Evolutionary conservation across 2,888 invertebrate genomes (phyloP).

Genomic region (Drosophila rellima): DNA sequence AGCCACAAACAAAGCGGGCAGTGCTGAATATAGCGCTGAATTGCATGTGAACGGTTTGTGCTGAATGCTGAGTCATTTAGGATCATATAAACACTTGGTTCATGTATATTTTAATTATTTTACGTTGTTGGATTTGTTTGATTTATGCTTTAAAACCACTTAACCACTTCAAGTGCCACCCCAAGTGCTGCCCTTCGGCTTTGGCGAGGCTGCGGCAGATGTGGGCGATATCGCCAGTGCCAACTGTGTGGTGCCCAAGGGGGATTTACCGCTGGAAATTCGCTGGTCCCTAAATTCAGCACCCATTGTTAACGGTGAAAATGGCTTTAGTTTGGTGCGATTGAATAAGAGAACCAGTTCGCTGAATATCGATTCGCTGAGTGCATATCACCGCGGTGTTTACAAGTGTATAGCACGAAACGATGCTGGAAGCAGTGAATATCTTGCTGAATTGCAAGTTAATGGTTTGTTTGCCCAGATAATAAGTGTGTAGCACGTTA

Average conservation of each 20-base stretch:
- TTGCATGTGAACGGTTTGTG: conserved; percentile 88
- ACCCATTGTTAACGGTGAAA: conserved; percentile 85
- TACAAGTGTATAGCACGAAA: conserved; percentile 92
- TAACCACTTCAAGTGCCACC: conserved; percentile 83
- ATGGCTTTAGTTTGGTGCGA: conserved; percentile 85
- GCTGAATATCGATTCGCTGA: conserved; percentile 88
- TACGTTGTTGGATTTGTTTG: conserved; percentile 21
- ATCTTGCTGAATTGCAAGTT: conserved; percentile 88
- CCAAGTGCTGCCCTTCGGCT: conserved; percentile 85
- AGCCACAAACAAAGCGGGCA: conserved; percentile 91
- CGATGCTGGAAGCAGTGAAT: conserved; percentile 89
- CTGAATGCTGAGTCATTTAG: conserved; percentile 23
- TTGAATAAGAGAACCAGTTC: conserved; percentile 85
- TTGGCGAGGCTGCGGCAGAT: conserved; percentile 86
- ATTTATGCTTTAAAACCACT: conserved; percentile 41
- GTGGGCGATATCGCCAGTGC: conserved; percentile 91
- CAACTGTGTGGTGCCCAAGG: conserved; percentile 90
- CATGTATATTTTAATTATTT: conserved; percentile 23
- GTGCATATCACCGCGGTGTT: conserved; percentile 90
- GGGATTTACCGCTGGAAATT: conserved; percentile 92
- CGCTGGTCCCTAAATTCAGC: conserved; percentile 89
- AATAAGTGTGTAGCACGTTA: conserved; percentile 43
- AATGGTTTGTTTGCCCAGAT: conserved; percentile 86
- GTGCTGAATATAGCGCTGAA: conserved; percentile 88
- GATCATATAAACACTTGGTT: conserved; percentile 56